phyloP scores from a whole-genome alignment of 2,797 vertebrate genomes.

The Babyrousa celebensis region DNA sequence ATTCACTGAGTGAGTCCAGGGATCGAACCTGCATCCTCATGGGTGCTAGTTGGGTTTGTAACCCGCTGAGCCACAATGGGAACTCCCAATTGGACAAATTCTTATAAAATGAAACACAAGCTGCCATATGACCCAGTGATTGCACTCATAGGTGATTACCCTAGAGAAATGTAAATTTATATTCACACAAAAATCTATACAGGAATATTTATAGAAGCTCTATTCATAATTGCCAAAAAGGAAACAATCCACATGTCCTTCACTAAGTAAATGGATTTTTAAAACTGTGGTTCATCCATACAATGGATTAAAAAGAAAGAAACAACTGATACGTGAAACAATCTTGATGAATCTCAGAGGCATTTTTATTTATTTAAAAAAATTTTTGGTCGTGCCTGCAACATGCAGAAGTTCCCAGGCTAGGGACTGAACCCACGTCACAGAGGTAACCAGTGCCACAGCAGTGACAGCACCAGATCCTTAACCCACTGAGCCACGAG shows the following conservation, averaged over 20 bases:
- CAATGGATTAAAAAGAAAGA: background rate
- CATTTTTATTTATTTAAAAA: background rate
- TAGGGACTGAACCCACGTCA: too few relatives aligned
- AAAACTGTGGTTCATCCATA: background rate
- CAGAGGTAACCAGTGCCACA: too few relatives aligned
- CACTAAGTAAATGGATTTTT: background rate
- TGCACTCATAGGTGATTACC: background rate
- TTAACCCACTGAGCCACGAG: too few relatives aligned
- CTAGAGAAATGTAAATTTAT: constrained; percentile 60
- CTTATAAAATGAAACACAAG: constrained; percentile 59
- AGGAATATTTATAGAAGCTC: background rate
- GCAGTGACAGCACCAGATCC: too few relatives aligned
- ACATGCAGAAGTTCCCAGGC: too few relatives aligned
- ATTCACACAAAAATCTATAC: background rate
- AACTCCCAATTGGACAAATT: background rate
- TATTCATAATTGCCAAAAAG: background rate
- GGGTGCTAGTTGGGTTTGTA: too few relatives aligned
- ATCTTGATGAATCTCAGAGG: background rate
- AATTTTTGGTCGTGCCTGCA: too few relatives aligned
- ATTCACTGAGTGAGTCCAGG: too few relatives aligned
- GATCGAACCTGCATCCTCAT: too few relatives aligned
- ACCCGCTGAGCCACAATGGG: too few relatives aligned
- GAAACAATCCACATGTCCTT: background rate
- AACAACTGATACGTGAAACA: background rate
- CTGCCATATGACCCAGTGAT: background rate